Percentiles rank a stretch among this genome's conserved stretches.
Conservation (phyloP, 2,797 vertebrate species). For the Epinephelus awoara region DNA sequence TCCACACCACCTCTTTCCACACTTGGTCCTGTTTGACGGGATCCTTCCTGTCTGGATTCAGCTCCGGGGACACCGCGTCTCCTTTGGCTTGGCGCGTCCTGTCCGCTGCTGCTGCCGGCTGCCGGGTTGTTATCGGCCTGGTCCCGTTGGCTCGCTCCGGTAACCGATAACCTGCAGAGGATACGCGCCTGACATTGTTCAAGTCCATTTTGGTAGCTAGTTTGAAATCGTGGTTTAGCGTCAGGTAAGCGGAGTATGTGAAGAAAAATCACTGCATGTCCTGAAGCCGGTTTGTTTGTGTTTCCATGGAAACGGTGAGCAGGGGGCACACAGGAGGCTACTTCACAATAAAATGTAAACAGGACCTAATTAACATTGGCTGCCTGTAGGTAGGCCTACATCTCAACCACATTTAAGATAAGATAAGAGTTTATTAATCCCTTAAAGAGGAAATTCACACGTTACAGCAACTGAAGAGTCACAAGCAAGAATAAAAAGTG, state of each 20-base stretch:
- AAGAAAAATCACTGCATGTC: constrained; percentile 58
- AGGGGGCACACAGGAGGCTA: background rate
- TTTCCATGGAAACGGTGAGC: constrained; percentile 62
- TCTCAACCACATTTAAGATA: too few species aligned
- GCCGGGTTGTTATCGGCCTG: constrained; percentile 45
- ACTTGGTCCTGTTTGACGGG: constrained; percentile 81
- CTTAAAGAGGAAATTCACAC: too few species aligned
- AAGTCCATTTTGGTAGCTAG: constrained; percentile 59
- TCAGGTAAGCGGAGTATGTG: background rate
- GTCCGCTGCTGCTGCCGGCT: background rate
- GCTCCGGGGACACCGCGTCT: constrained; percentile 8
- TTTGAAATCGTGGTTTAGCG: background rate
- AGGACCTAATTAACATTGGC: background rate
- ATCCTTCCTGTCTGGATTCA: constrained; percentile 53
- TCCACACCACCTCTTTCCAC: constrained; percentile 85
- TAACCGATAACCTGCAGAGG: constrained; percentile 80
- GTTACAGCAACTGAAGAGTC: too few species aligned
- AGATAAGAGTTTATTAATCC: too few species aligned
- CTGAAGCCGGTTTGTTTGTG: constrained; percentile 45
- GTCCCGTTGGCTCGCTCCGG: constrained; percentile 60
- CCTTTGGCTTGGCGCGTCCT: background rate
- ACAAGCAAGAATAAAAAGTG: too few species aligned
- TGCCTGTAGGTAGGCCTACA: too few species aligned
- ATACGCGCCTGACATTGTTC: constrained; percentile 68
- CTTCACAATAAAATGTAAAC: background rate